Base-by-base conservation (phyloP, 2,113 vertebrate genomes). In the Pampusana beccarii region DNA sequence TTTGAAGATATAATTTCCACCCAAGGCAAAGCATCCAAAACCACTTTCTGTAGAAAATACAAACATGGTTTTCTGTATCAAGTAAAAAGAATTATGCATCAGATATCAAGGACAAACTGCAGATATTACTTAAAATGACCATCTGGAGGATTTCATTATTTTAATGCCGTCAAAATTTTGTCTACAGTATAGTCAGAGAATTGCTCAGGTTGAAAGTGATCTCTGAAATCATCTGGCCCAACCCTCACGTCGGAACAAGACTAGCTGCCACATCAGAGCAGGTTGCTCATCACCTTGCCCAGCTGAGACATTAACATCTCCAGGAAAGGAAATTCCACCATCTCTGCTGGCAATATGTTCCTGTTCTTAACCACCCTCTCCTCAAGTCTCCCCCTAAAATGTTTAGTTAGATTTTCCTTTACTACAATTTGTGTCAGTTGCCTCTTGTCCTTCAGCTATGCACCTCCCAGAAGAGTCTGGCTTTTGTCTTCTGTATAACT, bases 261-360 rank as follows among this genome's bases (percentile, higher is more conserved):
- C 6, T 40, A 34, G 4, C 7, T 87, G 67, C 34, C 7, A 16
- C 36, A 4, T 33, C 28, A 62, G 13, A 72, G 18, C 4, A 54
- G 4, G 24, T 26, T 50, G 15, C 3, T 74, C 13, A n/a, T 29
- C 34, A 25, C 16, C 7, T 62, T 56, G 9, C 4, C 38, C 19
- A 23, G 16, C 0, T 80, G 33, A 90, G 10, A 42, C 2, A 1
- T 0, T 0, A 54, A 56, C 4, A 48, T n/a, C 34, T 65, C 10
- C 9, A 8, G 44, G 18, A 46, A 46, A 46, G 44, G 44, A 46
- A 46, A 19, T 46, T 46, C 44, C 44, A 6, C 2, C 24, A 31
- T 18, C 28, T 42, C 4, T 1, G 0, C 34, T 31, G 14, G 2
- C 50, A 85, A 40, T 62, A 20, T 46, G 14, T 42, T 24, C 10